Evolutionary conservation across 2,888 invertebrate species (phyloP).

Genomic region (Dicycla oo): DNA sequence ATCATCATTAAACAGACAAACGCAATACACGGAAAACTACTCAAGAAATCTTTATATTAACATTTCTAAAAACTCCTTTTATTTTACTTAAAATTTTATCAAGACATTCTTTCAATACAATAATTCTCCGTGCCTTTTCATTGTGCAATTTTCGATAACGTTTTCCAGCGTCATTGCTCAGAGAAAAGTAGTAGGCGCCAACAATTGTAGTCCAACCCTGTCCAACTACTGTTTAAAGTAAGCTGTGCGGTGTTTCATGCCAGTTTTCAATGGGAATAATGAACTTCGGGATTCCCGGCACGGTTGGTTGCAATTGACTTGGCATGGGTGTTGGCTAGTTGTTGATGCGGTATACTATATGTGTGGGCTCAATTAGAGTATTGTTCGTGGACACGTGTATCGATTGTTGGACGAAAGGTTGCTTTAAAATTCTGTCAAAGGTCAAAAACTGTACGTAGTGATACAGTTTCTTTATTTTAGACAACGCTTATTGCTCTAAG

Average conservation of each 20-base stretch:
- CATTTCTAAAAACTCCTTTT: background rate
- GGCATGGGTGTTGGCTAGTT: conserved; percentile 36
- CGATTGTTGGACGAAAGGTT: background rate
- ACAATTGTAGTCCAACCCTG: conserved; percentile 36
- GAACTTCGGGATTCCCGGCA: conserved; percentile 76
- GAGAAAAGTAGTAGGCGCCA: conserved; percentile 18
- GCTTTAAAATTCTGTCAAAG: background rate
- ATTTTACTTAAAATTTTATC: background rate
- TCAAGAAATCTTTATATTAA: background rate
- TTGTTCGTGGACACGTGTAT: conserved; percentile 16
- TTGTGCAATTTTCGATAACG: conserved; percentile 23
- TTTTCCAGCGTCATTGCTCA: conserved; percentile 27
- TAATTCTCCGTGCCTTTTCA: conserved; percentile 10
- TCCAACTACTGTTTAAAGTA: conserved; percentile 47
- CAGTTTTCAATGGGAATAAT: conserved; percentile 75
- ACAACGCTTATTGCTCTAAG: too few species aligned
- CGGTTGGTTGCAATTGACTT: conserved; percentile 66
- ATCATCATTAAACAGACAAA: too few species aligned
- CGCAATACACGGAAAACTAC: background rate
- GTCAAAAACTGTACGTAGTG: background rate
- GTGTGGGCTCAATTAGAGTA: conserved; percentile 7
- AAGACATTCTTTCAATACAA: background rate
- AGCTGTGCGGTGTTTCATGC: conserved; percentile 66
- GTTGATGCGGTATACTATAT: conserved; percentile 47
- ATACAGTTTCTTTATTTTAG: background rate